A percentile compares a stretch with the other conserved stretches of the same genome.
Evolutionary conservation across 2,888 invertebrate species (phyloP).

Genomic region (Zeuzera pyrina): DNA sequence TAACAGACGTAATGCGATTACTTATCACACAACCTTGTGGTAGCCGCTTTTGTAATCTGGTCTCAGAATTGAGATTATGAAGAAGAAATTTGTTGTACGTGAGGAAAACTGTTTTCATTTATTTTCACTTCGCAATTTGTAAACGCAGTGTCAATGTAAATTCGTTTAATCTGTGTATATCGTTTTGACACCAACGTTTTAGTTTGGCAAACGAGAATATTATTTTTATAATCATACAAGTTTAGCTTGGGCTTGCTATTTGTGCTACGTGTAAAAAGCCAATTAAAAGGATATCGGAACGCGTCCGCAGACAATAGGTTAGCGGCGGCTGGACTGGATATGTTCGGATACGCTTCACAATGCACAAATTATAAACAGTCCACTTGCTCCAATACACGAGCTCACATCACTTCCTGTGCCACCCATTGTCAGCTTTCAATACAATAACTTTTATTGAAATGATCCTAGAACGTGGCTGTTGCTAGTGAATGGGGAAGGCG

Average conservation of each 20-base stretch:
- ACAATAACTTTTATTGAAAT: constrained; percentile 72
- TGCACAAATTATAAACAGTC: constrained; percentile 71
- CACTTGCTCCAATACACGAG: constrained; percentile 63
- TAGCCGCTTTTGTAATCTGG: constrained; percentile 41
- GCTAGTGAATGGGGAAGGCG: constrained; percentile 41
- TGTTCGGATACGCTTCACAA: constrained; percentile 59
- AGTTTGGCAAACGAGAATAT: no score
- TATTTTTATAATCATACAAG: no score
- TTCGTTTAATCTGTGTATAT: no score
- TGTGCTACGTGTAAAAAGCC: constrained; percentile 46
- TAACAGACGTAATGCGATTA: constrained; percentile 56
- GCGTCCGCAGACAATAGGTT: constrained; percentile 38
- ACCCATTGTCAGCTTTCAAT: constrained; percentile 65
- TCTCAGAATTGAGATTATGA: constrained; percentile 21
- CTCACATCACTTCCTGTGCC: constrained; percentile 66
- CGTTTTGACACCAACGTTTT: no score
- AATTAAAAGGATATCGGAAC: constrained; percentile 50
- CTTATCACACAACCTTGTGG: constrained; percentile 44
- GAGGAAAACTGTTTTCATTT: constrained; percentile 19
- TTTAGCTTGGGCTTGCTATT: constrained; percentile 2
- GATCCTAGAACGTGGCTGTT: constrained; percentile 53
- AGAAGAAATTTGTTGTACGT: constrained; percentile 11
- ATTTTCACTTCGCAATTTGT: constrained; percentile 6
- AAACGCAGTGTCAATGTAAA: not conserved
- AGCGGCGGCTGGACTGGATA: constrained; percentile 37